phyloP scores from a whole-genome alignment of 2,113 vertebrate genomes.

The Danionella cerebrum region DNA sequence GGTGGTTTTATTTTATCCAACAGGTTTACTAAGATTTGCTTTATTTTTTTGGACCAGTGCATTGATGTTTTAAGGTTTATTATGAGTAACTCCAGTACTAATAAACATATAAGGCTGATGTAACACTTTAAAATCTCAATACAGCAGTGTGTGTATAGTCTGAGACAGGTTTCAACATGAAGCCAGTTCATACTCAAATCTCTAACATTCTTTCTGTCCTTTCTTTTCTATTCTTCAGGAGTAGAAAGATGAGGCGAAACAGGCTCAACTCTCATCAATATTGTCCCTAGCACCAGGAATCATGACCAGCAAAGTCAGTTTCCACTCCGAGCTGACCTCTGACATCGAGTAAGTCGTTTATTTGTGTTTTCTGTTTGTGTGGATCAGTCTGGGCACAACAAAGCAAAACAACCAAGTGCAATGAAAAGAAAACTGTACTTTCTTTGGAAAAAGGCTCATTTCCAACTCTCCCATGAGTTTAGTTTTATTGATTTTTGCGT shows the following conservation, averaged over 20 bases:
- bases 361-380: background rate
- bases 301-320: background rate
- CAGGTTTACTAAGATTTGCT: no score
- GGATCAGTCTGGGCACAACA: no score
- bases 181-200: background rate
- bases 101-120: background rate
- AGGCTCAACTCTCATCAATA: background rate
- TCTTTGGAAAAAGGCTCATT: no score
- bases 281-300: background rate
- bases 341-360: background rate
- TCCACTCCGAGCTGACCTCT: background rate
- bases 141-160: background rate
- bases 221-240: slow-evolving; percentile 44
- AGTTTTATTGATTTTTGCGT: no score
- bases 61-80: no score
- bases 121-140: background rate
- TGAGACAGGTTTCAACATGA: slow-evolving; percentile 4
- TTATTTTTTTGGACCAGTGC: no score
- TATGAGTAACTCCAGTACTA: background rate
- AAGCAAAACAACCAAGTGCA: no score
- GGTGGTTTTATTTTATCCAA: no score
- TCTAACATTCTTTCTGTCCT: background rate
- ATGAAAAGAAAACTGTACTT: no score
- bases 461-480: no score
- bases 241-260: slow-evolving; percentile 19